Conservation (phyloP, 2,797 vertebrate species). For the Platalea minor region DNA sequence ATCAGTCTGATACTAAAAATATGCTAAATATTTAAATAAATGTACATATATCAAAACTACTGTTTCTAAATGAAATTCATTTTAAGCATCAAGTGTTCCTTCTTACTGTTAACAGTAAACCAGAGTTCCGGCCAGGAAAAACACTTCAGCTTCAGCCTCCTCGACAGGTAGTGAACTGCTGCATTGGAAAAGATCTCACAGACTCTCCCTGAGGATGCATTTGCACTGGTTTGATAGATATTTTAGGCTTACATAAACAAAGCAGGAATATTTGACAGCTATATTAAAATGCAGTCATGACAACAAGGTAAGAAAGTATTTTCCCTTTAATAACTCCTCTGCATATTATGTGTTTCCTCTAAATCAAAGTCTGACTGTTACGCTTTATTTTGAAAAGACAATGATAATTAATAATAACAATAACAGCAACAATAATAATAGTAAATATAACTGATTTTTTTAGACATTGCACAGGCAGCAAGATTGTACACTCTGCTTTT, state of each 20-base stretch:
- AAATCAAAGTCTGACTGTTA: slow-evolving; percentile 14
- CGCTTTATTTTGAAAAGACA: slow-evolving; percentile 44
- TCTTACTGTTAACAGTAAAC: not conserved
- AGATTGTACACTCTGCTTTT: not conserved
- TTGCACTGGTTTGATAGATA: slow-evolving; percentile 50
- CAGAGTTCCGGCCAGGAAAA: not conserved
- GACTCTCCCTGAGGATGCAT: slow-evolving; percentile 9
- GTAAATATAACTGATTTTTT: not conserved
- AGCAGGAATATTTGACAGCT: slow-evolving; percentile 22
- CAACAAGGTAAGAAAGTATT: slow-evolving; percentile 43
- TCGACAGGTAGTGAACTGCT: slow-evolving; percentile 35
- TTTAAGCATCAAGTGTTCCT: slow-evolving; percentile 47
- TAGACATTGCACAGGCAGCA: not conserved
- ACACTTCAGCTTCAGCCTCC: not conserved
- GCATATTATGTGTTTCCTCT: not conserved
- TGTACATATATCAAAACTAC: slow-evolving; percentile 25
- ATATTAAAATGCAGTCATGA: slow-evolving; percentile 21
- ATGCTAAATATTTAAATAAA: slow-evolving; percentile 62
- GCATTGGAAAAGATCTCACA: slow-evolving; percentile 4
- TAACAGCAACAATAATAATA: not conserved
- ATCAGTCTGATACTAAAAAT: not conserved
- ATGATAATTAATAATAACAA: not conserved
- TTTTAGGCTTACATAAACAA: slow-evolving; percentile 53
- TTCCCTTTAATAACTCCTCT: slow-evolving; percentile 35
- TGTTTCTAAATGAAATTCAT: slow-evolving; percentile 33